phyloP scores from a whole-genome alignment of 30 jellyfish, hydroid and myxozoan genomes.

The Aurelia sp. region DNA sequence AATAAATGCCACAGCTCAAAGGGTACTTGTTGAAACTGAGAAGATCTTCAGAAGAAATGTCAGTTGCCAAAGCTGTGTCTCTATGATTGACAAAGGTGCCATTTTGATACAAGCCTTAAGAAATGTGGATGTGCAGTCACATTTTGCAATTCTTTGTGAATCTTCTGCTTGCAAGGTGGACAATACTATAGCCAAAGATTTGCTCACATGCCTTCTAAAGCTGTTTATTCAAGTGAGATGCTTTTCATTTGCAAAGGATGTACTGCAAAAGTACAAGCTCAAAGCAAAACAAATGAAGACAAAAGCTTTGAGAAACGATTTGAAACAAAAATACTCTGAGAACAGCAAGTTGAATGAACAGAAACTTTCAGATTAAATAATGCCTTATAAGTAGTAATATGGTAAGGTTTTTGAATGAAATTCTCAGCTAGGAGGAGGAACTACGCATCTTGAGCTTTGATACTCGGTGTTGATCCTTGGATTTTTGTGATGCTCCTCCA shows the following conservation, averaged over 20 bases:
- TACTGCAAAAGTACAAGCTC: constrained; percentile 39
- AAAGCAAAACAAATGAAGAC: constrained; percentile 20
- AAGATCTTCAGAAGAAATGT: constrained; percentile 30
- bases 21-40: constrained; percentile 4
- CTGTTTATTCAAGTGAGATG: constrained; percentile 49
- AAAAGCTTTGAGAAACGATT: constrained; percentile 35
- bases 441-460: no score
- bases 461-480: no score
- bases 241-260: constrained; percentile 51
- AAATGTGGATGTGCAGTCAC: constrained; percentile 9
- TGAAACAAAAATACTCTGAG: constrained; percentile 42
- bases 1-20: constrained; percentile 17
- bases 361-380: constrained; percentile 12
- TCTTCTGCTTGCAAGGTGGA: constrained; percentile 35
- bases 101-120: constrained; percentile 19
- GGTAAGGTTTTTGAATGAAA: no score
- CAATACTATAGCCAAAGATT: constrained; percentile 32
- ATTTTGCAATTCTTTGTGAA: constrained; percentile 24
- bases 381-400: background rate
- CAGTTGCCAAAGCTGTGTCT: no score
- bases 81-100: constrained; percentile 15
- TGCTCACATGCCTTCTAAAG: constrained; percentile 26
- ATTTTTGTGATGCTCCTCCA: no score
- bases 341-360: constrained; percentile 18
- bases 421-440: no score